Conservation (phyloP, 2,888 invertebrate genomes). For the Dynastes tityus region DNA sequence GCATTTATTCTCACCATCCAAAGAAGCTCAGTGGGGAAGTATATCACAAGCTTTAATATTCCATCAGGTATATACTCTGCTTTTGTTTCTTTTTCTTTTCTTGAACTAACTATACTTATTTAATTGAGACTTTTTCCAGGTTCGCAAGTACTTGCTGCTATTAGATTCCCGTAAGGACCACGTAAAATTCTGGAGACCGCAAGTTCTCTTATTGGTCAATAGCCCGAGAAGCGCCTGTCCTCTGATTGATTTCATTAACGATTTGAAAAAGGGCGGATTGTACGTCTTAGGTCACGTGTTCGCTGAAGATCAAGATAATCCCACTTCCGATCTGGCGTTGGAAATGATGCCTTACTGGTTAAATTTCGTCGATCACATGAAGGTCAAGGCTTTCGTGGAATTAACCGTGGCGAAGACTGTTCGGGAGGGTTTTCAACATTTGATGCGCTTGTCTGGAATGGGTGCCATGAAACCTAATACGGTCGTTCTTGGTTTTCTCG, state of each 20-base stretch:
- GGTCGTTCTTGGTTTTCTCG: slow-evolving; percentile 94
- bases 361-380: slow-evolving; percentile 93
- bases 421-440: slow-evolving; percentile 92
- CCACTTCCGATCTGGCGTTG: slow-evolving; percentile 79
- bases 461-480: slow-evolving; percentile 99
- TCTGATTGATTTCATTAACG: slow-evolving; percentile 97
- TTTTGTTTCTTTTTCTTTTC: neutral
- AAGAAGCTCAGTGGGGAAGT: slow-evolving; percentile 92
- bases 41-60: slow-evolving; percentile 99
- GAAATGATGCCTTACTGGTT: slow-evolving; percentile 93
- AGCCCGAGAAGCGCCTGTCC: slow-evolving; percentile 93
- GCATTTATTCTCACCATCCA: slow-evolving; percentile 90
- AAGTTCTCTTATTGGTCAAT: slow-evolving; percentile 93
- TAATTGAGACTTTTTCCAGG: slow-evolving; percentile 66
- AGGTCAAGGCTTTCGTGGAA: slow-evolving; percentile 97
- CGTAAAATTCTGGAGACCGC: slow-evolving; percentile 99
- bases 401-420: slow-evolving; percentile 89
- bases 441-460: slow-evolving; percentile 92
- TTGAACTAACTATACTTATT: neutral
- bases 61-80: slow-evolving; percentile 83
- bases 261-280: slow-evolving; percentile 94
- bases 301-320: slow-evolving; percentile 74
- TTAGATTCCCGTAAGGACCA: slow-evolving; percentile 97
- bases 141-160: slow-evolving; percentile 95
- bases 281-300: slow-evolving; percentile 92